Base-by-base conservation (phyloP, 2,797 vertebrate genomes). In the Sphenodon punctatus region DNA sequence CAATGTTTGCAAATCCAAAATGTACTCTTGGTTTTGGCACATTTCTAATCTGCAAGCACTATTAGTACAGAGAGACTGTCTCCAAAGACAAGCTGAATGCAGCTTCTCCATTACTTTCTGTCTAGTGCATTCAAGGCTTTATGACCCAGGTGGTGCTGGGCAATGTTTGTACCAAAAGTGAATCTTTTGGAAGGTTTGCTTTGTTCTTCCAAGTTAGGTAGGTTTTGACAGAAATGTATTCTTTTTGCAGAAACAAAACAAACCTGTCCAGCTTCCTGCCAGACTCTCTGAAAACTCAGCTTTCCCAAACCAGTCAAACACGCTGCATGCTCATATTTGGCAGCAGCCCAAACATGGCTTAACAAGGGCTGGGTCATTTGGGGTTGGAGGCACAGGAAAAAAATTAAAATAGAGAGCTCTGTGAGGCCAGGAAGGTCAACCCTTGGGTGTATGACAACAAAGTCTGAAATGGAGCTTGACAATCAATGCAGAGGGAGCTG, bases 11-110 rank as follows among this genome's bases (percentile, higher is more conserved):
- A n/a, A n/a, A n/a, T n/a, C n/a, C n/a, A n/a, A n/a, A n/a, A n/a
- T n/a, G n/a, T n/a, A n/a, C n/a, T n/a, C n/a, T n/a, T n/a, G n/a
- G n/a, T n/a, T n/a, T n/a, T n/a, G n/a, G n/a, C n/a, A 56, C 30
- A 34, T 34, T 56, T 53, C 16, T 30, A 27, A 27, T 27, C 30
- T 30, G 15, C 14, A 30, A 30, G 14, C 15, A 32, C 16, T 25
- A 59, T 67, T 80, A 23, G 20, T 4, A 39, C 55, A 45, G 42
- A 46, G 63, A 32, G 64, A 36, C 56, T 75, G 36, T 15, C 73
- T 82, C 48, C 30, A 38, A 55, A 48, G 67, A 30, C 14, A 45
- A 53, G 4, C 17, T 81, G 67, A 65, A 17, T 38, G 32, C 20
- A 61, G 34, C 32, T 59, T 70, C 59, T 55, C 2, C 3, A 22